Evolutionary conservation across 2,888 invertebrate genomes (phyloP), one percentile per base, ranked within the genome.

Genomic region (Hartigia nigra): DNA sequence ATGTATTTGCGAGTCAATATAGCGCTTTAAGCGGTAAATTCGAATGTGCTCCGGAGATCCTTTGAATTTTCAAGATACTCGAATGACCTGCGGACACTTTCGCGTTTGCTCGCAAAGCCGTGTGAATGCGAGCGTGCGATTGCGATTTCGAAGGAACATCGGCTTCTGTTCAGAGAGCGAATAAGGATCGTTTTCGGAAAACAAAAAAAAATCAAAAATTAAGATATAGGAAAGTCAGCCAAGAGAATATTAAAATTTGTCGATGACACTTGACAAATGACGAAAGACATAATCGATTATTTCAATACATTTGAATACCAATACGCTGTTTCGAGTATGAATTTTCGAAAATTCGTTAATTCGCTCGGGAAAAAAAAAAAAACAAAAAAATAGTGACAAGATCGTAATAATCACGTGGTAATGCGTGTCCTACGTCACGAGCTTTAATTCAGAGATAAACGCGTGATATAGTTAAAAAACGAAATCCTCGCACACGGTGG

Each of bases 231-330:
- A 74, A 37, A 70, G n/a, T n/a, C n/a, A 70, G 12, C 11, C 69
- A 55, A 55, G 35, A 70, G 74, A 77, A 78, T 55, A 39, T 77
- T 55, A 75, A 34, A 77, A 70, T 37, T 76, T 76, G 37, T 76
- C 69, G 35, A 55, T 55, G 75, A 75, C 36, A 55, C 11, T n/a
- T 23, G 12, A 31, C 35, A 76, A 23, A 34, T 14, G 3, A 14
- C 76, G 39, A 31, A 23, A 74, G 72, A 72, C 12, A 69, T 74
- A 80, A 75, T 69, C 82, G 82, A 81, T 82, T 80, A 83, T 78
- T 86, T 84, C 84, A 84, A 86, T 87, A 90, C 91, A 91, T 91
- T 91, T 91, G 91, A 91, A 91, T 91, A 91, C 91, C 91, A 91
- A 91, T 91, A 91, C 83, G 82, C 55, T 55, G 55, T 23, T 23